Evolutionary conservation across 2,113 vertebrate genomes (phyloP).

Genomic region (Phoenicopterus ruber): DNA sequence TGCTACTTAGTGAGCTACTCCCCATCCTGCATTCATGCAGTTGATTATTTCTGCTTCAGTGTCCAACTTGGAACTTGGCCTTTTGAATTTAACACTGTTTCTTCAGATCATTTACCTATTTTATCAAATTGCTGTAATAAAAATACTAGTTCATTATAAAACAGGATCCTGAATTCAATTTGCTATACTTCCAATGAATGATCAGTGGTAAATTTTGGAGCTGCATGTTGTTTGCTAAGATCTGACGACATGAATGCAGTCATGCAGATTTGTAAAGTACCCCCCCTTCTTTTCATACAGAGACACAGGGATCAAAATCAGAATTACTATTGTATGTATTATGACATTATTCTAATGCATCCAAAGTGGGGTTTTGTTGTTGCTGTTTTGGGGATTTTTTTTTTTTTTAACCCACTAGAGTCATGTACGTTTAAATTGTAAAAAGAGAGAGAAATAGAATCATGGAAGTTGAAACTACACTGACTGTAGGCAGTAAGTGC

Average conservation of each 20-base stretch:
- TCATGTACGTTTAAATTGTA: neutral
- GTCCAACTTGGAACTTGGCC: neutral
- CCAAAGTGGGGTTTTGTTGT: neutral
- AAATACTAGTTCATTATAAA: neutral
- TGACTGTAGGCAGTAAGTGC: neutral
- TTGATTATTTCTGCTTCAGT: neutral
- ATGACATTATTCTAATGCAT: neutral
- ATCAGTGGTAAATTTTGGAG: neutral
- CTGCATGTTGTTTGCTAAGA: neutral
- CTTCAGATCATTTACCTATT: neutral
- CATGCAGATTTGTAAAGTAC: neutral
- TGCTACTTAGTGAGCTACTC: neutral
- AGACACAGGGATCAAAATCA: neutral
- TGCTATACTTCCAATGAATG: neutral
- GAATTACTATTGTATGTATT: neutral
- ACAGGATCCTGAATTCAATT: neutral
- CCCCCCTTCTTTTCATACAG: neutral
- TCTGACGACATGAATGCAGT: neutral
- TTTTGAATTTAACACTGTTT: neutral
- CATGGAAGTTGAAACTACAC: neutral
- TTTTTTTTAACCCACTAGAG: neutral
- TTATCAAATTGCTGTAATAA: neutral
- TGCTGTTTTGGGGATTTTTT: neutral
- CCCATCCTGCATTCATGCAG: neutral
- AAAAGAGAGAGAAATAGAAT: neutral